Evolutionary conservation across 2,113 vertebrate species (phyloP).

Genomic region (Tetrax tetrax): DNA sequence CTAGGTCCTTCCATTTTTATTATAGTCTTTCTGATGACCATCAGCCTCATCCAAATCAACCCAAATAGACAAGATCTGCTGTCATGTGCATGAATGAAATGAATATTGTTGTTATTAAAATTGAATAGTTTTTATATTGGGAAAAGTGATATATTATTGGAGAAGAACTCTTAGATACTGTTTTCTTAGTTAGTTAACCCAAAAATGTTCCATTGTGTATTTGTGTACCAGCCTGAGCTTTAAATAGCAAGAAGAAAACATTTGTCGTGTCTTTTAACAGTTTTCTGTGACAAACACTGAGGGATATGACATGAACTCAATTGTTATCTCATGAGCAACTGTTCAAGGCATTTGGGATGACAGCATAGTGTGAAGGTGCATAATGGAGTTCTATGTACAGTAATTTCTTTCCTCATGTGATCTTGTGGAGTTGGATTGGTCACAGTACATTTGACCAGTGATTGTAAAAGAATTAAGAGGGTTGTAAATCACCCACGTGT

Average conservation of each 20-base stretch:
- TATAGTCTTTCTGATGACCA: neutral
- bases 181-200: neutral
- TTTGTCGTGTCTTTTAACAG: neutral
- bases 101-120: neutral
- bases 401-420: conserved; percentile 35
- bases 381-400: conserved; percentile 19
- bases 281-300: neutral
- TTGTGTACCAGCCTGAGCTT: neutral
- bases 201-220: neutral
- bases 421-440: conserved; percentile 26
- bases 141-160: neutral
- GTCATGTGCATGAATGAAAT: neutral
- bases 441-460: conserved; percentile 46
- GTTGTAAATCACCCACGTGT: conserved; percentile 62
- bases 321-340: neutral
- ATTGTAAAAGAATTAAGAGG: conserved; percentile 63
- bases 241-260: neutral
- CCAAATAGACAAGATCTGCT: neutral
- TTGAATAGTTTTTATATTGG: neutral
- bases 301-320: neutral
- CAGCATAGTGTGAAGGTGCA: conserved; percentile 14
- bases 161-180: neutral
- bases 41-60: neutral
- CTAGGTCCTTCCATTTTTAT: neutral
- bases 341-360: conserved; percentile 26